Evolutionary conservation across 1,140 invertebrate species (phyloP), one percentile per base, ranked within the genome.

Genomic region (Calephelis virginiensis): DNA sequence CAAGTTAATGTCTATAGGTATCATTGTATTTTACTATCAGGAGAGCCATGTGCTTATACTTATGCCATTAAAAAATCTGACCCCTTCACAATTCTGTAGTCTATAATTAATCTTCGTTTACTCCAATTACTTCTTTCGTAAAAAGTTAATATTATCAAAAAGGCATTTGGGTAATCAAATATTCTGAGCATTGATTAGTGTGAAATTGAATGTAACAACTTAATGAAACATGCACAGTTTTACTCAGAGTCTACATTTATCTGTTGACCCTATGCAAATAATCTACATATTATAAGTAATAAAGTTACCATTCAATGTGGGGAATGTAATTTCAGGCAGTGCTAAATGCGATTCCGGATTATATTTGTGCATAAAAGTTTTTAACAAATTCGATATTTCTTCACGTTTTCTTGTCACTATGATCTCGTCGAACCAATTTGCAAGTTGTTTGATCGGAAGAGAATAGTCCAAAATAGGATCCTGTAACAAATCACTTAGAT

Each of bases 381-480:
- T 94, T n/a, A 97, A 87, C 47, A 97, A 82, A 66, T 93, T 93
- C n/a, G 95, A 94, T 64, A 97, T 94, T 68, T 96, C 95, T 89
- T 96, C 96, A 47, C 96, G 88, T 91, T 97, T 97, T 60, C 94
- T 92, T 3, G 95, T 96, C 0, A 96, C 96, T 0, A 94, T 90
- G 38, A 96, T 94, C 79, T 95, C 94, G 74, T 95, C 94, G 76
- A 97, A 97, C 96, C 96, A 97, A 78, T 93, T 93, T 67, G 93
- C 93, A 43, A 97, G 84, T 56, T 94, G 93, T 86, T 95, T 95
- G 69, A 97, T 96, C 60, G 96, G 96, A 62, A 96, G 86, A 14
- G 91, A 83, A 74, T 96, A 97, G 89, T 96, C 94, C 68, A 92
- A 92, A 59, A 97, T 94, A 7, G 96, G 95, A 81, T 94, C 92